Base-by-base conservation (phyloP, 2,797 vertebrate genomes). In the Heterohyrax brucei region DNA sequence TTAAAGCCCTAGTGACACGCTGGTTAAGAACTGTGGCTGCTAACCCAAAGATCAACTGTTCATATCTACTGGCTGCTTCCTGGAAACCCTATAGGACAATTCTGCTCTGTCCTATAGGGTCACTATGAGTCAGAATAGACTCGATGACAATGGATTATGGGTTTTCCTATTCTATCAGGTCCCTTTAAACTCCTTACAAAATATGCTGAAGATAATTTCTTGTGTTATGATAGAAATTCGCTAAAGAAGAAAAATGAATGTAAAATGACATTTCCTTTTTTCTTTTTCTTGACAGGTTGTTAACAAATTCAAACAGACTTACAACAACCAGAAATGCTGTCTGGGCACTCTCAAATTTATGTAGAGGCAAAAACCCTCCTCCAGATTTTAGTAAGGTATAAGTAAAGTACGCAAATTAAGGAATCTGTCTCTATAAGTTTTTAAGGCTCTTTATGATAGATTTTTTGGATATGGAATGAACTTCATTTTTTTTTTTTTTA, bases 271-370 rank as follows among this genome's bases (percentile, higher is more conserved):
- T 16, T 93, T 96, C 22, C 50, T 82, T 72, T 91, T 97, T 94
- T 97, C 7, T 96, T 98, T 87, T 91, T 70, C 94, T 97, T 88
- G 96, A 30, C 98, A 99, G 99, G 97, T 98, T 99, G 95, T 96
- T 99, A 98, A 99, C 99, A 95, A 99, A 99, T 98, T 99, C 99
- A 59, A 99, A 99, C 98, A 99, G 99, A 96, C 99, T 99, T 95
- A 99, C 99, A 56, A 99, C 99, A 98, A 99, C 99, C 98, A 99
- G 99, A 98, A 99, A 99, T 87, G 99, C 99, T 33, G 99, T 99
- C 48, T 99, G 99, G 99, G 99, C 99, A 1, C 98, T 99, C 66
- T 99, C 99, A 82, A 99, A 99, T 98, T 98, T 99, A 91, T 99
- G 99, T 98, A 98, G 99, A 98, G 99, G 99, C 88, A 99, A 99